Base-by-base conservation (phyloP, 1,140 invertebrate species). In the Drosophila ficusphila region DNA sequence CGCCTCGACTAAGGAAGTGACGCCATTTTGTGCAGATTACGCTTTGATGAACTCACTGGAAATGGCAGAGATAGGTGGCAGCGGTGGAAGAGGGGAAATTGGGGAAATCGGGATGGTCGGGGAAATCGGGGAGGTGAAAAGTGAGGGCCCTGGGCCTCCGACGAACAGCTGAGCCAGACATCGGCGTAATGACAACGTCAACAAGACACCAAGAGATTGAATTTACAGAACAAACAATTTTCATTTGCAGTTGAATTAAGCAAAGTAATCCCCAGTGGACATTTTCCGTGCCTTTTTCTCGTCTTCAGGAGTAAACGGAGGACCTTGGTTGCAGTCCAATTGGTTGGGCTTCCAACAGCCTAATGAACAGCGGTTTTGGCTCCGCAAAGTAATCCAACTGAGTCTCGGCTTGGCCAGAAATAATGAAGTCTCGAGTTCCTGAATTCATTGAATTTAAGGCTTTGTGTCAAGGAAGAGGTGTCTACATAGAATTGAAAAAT, bases 211-310 rank as follows among this genome's bases (percentile, higher is more conserved):
- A 67, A 76, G 82, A 86, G 81, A 88, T 86, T 88, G 76, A 86
- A 86, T 88, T 88, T 86, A 81, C 81, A 79, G 73, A 86, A 86
- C 82, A 86, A 86, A 86, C 81, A 88, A 79, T 86, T 86, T 86
- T 86, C 81, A 86, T 86, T 86, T 86, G 81, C 81, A 86, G 76
- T 86, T 86, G 82, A 86, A 88, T 86, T 86, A 86, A 81, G 82
- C 81, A 86, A 86, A 86, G 81, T 86, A 86, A 86, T 86, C 81
- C 81, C 81, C 52, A 41, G 81, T 81, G 81, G 79, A 86, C 53
- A 76, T 60, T 76, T 54, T 25, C 25, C 64, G 34, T 36, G 7
- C 18, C 48, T 33, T 47, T 38, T 27, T 7, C 11, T 31, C 44
- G 33, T 12, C 12, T 19, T 16, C 6, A 48, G 49, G 19, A 44